Base-by-base conservation (phyloP, 2,797 vertebrate genomes). In the Psittacula echo region DNA sequence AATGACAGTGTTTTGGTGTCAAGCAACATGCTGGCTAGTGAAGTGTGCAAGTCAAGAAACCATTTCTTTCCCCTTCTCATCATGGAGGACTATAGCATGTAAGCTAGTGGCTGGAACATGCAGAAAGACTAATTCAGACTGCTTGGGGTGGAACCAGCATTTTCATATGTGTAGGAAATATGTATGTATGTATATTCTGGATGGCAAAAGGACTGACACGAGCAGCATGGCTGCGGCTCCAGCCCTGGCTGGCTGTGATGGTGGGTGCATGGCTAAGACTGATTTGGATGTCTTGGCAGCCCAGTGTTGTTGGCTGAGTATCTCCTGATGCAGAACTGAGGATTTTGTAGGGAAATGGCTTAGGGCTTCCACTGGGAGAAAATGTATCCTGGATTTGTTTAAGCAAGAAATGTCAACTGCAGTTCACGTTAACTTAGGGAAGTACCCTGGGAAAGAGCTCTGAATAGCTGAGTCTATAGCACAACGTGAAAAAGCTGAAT, bases 401-500 rank as follows among this genome's bases (percentile, higher is more conserved):
- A 50, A 71, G 53, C 37, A 61, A 74, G 50, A 74, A 37, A 87
- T 91, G 72, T 92, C 81, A 58, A 15, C 68, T 77, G 61, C 68
- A 65, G 87, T 87, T 92, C 87, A 65, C 68, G 72, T 34, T 90
- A 34, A 85, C 26, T 93, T 77, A 71, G 60, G 89, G 65, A 42
- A 90, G 29, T 61, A 51, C 61, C 87, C 88, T 85, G 92, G 89
- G 94, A 95, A 95, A 95, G 29, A 80, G 66, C 61, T 94, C 42
- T 62, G 73, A 67, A 60, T 62, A 89, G 79, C 42, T 83, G 85
- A 74, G 32, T 29, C 48, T 66, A 3, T 90, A 75, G 53, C 70
- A 45, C 50, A 65, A 13, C 16, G 39, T 22, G 18, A 65, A 82
- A 89, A 85, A 74, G 39, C 37, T 37, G 72, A 64, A 60, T 10